Percentiles rank a stretch among this genome's conserved stretches.
Conservation (phyloP, 2,113 vertebrate genomes). For the Australoheros scitulus region DNA sequence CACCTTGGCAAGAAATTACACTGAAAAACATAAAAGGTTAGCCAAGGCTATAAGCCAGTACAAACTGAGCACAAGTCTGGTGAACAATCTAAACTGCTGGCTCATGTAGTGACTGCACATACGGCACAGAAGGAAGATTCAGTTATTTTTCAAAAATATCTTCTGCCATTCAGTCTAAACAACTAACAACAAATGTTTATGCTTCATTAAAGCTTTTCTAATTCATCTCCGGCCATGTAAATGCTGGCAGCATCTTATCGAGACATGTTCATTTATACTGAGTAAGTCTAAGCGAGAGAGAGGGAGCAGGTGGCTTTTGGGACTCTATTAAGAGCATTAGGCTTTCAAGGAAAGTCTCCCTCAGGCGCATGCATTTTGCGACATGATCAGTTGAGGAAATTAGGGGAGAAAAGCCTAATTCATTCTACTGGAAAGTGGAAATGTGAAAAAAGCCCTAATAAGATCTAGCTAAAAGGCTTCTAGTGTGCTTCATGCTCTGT, state of each 20-base stretch:
- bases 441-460: slow-evolving; percentile 34
- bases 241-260: neutral
- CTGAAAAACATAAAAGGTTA: neutral
- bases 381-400: slow-evolving; percentile 50
- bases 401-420: slow-evolving; percentile 27
- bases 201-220: slow-evolving; percentile 10
- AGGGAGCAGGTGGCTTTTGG: slow-evolving; percentile 61
- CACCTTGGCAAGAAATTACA: neutral
- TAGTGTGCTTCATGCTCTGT: neutral
- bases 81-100: slow-evolving; percentile 20
- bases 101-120: slow-evolving; percentile 25
- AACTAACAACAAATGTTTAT: slow-evolving; percentile 18
- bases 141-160: neutral
- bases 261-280: slow-evolving; percentile 37
- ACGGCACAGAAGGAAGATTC: slow-evolving; percentile 5
- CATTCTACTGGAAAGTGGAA: slow-evolving; percentile 37
- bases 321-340: slow-evolving; percentile 62
- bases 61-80: neutral
- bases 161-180: slow-evolving; percentile 29
- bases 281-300: slow-evolving; percentile 17
- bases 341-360: slow-evolving; percentile 46
- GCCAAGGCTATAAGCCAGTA: slow-evolving; percentile 16
- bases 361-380: slow-evolving; percentile 35
- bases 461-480: slow-evolving; percentile 38
- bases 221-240: neutral